Evolutionary conservation across 2,797 vertebrate genomes (phyloP).

Genomic region (Neoniphon sammara): DNA sequence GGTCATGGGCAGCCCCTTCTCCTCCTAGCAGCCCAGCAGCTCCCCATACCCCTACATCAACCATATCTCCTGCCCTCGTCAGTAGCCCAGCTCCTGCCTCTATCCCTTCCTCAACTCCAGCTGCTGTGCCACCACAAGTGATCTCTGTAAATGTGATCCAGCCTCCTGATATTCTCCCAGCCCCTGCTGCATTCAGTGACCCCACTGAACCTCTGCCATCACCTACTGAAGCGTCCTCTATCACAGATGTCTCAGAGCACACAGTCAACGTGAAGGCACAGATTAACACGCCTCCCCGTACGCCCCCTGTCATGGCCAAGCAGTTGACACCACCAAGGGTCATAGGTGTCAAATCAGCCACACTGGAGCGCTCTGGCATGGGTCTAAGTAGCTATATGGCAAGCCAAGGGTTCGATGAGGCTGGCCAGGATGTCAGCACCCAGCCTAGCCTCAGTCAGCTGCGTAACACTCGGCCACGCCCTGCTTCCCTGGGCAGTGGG

Average conservation of each 20-base stretch:
- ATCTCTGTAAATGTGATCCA: background rate
- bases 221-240: slow-evolving; percentile 10
- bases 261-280: background rate
- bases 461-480: slow-evolving; percentile 80
- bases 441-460: slow-evolving; percentile 55
- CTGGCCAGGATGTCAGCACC: background rate
- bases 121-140: background rate
- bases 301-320: slow-evolving; percentile 28
- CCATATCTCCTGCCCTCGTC: background rate
- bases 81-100: slow-evolving; percentile 2
- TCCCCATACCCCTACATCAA: slow-evolving; percentile 12
- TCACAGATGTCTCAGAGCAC: slow-evolving; percentile 9
- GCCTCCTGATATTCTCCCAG: slow-evolving; percentile 54
- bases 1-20: slow-evolving; percentile 59
- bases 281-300: slow-evolving; percentile 2
- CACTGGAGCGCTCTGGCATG: slow-evolving; percentile 83
- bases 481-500: slow-evolving; percentile 80
- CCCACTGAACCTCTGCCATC: background rate
- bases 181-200: slow-evolving; percentile 70
- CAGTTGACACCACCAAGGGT: slow-evolving; percentile 40
- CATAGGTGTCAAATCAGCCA: slow-evolving; percentile 84
- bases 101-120: background rate
- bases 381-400: slow-evolving; percentile 79
- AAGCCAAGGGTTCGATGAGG: background rate
- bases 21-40: slow-evolving; percentile 51